Conservation (phyloP, 2,888 invertebrate genomes). For the Agrotis ipsilon region DNA sequence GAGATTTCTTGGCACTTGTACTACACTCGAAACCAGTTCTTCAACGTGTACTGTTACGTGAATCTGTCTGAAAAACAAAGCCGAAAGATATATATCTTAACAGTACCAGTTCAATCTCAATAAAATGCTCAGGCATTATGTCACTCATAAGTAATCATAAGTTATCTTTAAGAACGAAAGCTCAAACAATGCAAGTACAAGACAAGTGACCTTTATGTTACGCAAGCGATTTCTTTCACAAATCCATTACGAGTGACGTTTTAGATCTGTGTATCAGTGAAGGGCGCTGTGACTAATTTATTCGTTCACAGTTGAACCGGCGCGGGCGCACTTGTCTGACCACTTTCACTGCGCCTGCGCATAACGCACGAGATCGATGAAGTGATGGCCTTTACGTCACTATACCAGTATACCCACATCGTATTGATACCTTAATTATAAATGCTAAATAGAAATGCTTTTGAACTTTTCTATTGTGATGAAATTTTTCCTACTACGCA, state of each 20-base stretch:
- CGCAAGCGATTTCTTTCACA: constrained; percentile 48
- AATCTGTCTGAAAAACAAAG: neutral
- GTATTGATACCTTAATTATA: constrained; percentile 28
- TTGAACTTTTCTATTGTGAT: constrained; percentile 16
- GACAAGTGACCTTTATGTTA: constrained; percentile 48
- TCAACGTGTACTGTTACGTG: neutral
- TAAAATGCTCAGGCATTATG: neutral
- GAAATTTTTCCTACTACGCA: constrained; percentile 31
- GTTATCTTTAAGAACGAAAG: neutral
- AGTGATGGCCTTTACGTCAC: constrained; percentile 54
- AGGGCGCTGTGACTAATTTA: constrained; percentile 63
- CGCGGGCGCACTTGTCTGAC: constrained; percentile 57
- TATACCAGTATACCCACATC: neutral
- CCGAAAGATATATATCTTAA: too few relatives aligned
- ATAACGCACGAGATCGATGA: constrained; percentile 58
- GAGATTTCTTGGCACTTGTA: constrained; percentile 11
- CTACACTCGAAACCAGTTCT: neutral
- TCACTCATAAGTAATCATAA: neutral
- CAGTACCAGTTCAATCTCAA: neutral
- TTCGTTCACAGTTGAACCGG: constrained; percentile 53
- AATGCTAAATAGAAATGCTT: constrained; percentile 22
- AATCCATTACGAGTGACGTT: constrained; percentile 47
- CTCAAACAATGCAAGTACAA: neutral
- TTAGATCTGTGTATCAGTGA: constrained; percentile 56
- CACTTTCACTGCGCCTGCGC: constrained; percentile 63